Conservation (phyloP, 2,797 vertebrate species). For the Ptychadena robeensis region DNA sequence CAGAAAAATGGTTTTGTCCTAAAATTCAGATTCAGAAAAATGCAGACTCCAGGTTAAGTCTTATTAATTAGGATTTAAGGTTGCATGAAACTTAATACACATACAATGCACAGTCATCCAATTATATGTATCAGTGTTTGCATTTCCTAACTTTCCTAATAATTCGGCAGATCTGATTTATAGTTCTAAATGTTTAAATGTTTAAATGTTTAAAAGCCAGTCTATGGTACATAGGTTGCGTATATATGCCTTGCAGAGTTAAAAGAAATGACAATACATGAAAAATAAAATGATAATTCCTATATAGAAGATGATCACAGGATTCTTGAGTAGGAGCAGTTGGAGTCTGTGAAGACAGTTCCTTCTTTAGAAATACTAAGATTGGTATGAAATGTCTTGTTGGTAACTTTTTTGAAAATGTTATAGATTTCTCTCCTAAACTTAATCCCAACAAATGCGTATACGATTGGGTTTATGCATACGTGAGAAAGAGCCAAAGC, state of each 20-base stretch:
- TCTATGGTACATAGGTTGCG: not conserved
- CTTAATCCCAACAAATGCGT: slow-evolving; percentile 82
- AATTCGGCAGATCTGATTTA: not conserved
- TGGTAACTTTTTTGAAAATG: slow-evolving; percentile 69
- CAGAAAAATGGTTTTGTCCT: no score
- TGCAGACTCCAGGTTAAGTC: no score
- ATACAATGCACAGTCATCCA: no score
- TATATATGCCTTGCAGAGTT: not conserved
- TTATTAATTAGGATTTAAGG: no score
- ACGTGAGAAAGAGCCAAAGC: slow-evolving; percentile 80
- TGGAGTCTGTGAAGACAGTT: slow-evolving; percentile 2
- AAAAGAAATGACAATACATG: no score
- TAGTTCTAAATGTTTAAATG: no score
- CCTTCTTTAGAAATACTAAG: slow-evolving; percentile 5
- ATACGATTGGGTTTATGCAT: slow-evolving; percentile 84
- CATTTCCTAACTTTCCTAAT: not conserved
- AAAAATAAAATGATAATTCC: not conserved
- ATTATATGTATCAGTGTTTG: not conserved
- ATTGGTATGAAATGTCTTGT: not conserved
- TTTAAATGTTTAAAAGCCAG: not conserved
- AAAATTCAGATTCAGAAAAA: no score
- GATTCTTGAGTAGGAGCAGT: slow-evolving; percentile 43
- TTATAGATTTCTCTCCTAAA: slow-evolving; percentile 78
- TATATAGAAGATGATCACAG: slow-evolving; percentile 22
- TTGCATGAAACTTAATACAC: no score